Conservation (phyloP, 2,888 invertebrate species). For the Acronicta alni region DNA sequence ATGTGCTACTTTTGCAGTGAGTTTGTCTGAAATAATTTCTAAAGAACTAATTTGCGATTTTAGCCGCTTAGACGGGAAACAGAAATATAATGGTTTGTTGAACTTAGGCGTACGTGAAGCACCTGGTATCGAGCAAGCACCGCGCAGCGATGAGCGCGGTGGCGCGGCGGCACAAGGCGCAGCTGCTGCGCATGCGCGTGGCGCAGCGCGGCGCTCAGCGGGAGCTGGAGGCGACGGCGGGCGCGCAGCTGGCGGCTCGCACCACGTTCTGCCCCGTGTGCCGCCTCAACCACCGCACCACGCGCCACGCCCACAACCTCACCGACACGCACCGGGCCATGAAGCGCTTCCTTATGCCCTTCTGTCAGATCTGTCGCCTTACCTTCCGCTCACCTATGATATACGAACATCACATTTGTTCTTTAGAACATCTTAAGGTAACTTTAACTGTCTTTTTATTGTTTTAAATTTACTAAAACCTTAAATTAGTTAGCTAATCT, state of each 20-base stretch:
- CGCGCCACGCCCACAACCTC: slow-evolving; percentile 93
- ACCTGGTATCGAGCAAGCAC: slow-evolving; percentile 92
- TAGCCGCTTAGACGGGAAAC: no score
- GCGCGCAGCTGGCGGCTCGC: slow-evolving; percentile 89
- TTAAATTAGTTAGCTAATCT: no score
- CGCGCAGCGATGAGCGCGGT: slow-evolving; percentile 93
- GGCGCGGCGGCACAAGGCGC: slow-evolving; percentile 93
- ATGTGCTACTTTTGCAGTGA: slow-evolving; percentile 92
- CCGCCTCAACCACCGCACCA: slow-evolving; percentile 93
- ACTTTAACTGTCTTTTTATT: not conserved
- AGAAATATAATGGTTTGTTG: no score
- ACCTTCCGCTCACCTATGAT: slow-evolving; percentile 95
- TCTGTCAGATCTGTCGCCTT: slow-evolving; percentile 93
- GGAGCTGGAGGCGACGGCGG: slow-evolving; percentile 92
- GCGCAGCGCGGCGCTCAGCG: slow-evolving; percentile 94
- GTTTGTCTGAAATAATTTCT: slow-evolving; percentile 44
- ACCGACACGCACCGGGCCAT: slow-evolving; percentile 95
- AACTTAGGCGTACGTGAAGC: slow-evolving; percentile 91
- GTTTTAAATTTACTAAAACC: no score
- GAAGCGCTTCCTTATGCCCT: slow-evolving; percentile 95
- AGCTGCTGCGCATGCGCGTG: slow-evolving; percentile 93
- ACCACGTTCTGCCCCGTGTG: slow-evolving; percentile 93
- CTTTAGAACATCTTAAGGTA: slow-evolving; percentile 94
- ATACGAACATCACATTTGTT: slow-evolving; percentile 95
- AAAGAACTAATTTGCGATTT: not conserved